A percentile compares a stretch with the other conserved stretches of the same genome.
Evolutionary conservation across 1,140 invertebrate genomes (phyloP).

Genomic region (Pogonomyrmex californicus): DNA sequence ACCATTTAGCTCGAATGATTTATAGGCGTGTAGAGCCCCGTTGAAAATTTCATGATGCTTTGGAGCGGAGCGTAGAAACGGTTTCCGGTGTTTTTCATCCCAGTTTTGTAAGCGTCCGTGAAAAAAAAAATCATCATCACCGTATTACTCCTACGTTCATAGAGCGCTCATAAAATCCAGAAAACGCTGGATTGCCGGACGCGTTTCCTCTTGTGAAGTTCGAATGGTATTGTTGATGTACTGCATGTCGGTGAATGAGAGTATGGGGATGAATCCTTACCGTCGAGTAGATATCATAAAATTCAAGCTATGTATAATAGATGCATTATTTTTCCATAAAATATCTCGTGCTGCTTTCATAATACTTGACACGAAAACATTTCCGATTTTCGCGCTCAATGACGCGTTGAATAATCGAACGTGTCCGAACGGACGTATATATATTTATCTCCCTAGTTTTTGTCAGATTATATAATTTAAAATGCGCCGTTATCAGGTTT

Average conservation of each 20-base stretch:
- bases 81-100: neutral
- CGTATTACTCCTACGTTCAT: neutral
- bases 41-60: conserved; percentile 24
- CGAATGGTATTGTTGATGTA: conserved; percentile 27
- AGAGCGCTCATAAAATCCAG: conserved; percentile 47
- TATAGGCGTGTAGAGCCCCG: neutral
- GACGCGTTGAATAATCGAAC: conserved; percentile 1
- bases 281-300: conserved; percentile 24
- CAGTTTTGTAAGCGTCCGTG: conserved; percentile 20
- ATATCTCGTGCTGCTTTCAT: conserved; percentile 9
- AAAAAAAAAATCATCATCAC: conserved; percentile 56
- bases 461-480: conserved; percentile 1
- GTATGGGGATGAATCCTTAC: conserved; percentile 19
- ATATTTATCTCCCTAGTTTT: neutral
- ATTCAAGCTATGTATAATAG: conserved; percentile 10
- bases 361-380: conserved; percentile 1
- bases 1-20: neutral
- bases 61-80: neutral
- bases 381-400: conserved; percentile 21
- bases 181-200: neutral
- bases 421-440: neutral
- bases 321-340: conserved; percentile 30
- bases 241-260: neutral
- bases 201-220: conserved; percentile 15
- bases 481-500: neutral